Evolutionary conservation across 2,797 vertebrate genomes (phyloP), one percentile per base, ranked within the genome.

Genomic region (Phoeniculus purpureus): DNA sequence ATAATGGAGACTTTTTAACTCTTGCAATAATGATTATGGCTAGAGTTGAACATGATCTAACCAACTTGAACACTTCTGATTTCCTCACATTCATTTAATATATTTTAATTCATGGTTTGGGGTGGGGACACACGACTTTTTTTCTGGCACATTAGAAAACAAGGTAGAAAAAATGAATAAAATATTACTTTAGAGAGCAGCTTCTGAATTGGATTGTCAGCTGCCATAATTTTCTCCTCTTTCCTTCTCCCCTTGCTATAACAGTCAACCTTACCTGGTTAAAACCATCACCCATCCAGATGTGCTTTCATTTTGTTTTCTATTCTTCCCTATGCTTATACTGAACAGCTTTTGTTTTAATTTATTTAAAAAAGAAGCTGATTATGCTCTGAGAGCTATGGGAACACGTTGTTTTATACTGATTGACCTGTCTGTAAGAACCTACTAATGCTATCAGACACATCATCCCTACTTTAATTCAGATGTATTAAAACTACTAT

Each of bases 121-220:
- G 12, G 5, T 20, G n/a, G n/a, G n/a, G n/a, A n/a, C n/a, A n/a
- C n/a, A n/a, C n/a, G n/a, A n/a, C 61, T 47, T 47, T 50, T 84
- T 83, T 60, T 43, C 3, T 61, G 12, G 3, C 71, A 10, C 16
- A 58, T 71, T 80, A 64, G 71, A 87, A 92, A 43, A 2, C 23
- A 55, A 60, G 29, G 6, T 10, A 74, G 14, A 67, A 61, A 10
- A 27, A n/a, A n/a, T n/a, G n/a, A 25, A 51, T 64, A n/a, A 66
- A n/a, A 43, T 3, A 87, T 12, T 62, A 43, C 27, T 47, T 68
- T 87, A 90, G 27, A 76, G 15, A 67, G 6, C 9, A 89, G 77
- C 23, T 91, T 92, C 74, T 76, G 60, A 85, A 83, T 21, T 85
- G 31, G 40, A 89, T 76, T 81, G 22, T 89, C 76, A 91, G 15